Percentiles rank a stretch among this genome's conserved stretches.
Evolutionary conservation across 2,797 vertebrate species (phyloP).

Genomic region (Anguilla anguilla): DNA sequence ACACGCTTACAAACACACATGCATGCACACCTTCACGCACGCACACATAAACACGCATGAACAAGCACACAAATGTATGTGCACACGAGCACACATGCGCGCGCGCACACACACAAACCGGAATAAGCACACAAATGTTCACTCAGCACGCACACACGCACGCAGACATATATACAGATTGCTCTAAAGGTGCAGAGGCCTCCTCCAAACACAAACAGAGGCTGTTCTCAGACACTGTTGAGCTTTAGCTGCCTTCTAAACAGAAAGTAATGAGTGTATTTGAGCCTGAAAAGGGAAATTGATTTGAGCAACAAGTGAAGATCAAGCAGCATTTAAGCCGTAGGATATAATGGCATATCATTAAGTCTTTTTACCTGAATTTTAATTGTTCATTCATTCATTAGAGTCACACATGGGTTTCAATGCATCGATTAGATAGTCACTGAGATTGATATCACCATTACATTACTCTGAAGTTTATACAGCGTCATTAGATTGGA

Average conservation of each 20-base stretch:
- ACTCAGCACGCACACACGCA: not conserved
- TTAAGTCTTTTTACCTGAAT: not conserved
- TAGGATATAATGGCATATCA: not conserved
- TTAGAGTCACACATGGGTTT: not conserved
- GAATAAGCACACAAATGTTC: not conserved
- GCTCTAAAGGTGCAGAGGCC: not conserved
- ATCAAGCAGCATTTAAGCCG: not conserved
- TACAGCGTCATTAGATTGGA: constrained; percentile 1
- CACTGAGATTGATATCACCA: not conserved
- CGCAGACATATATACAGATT: not conserved
- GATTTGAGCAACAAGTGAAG: not conserved
- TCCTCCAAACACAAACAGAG: not conserved
- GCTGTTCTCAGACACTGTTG: not conserved
- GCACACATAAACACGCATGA: constrained; percentile 25
- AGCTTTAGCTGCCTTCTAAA: not conserved
- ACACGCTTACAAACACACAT: constrained; percentile 36
- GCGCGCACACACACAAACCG: not conserved
- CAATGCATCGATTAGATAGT: not conserved
- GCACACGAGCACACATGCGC: not conserved
- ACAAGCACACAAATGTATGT: constrained; percentile 8
- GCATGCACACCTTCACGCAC: constrained; percentile 27
- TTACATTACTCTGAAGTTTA: not conserved
- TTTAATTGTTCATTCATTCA: not conserved
- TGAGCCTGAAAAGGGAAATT: not conserved
- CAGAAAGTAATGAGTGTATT: not conserved